Base-by-base conservation (phyloP, 2,113 vertebrate species). In the Panthera tigris region DNA sequence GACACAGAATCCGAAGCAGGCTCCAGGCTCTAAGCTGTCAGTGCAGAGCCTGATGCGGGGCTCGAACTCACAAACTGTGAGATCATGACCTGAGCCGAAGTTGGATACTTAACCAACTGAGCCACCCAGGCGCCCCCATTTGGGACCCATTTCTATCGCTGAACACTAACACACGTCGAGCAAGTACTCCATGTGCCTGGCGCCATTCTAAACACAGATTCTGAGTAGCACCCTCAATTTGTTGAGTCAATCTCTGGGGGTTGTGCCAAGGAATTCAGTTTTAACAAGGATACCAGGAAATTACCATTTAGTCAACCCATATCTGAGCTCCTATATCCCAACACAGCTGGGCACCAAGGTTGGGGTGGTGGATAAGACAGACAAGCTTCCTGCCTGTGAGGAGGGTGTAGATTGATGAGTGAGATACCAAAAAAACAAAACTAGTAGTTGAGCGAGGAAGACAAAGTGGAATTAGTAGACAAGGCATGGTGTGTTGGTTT, bases 221-320 rank as follows among this genome's bases (percentile, higher is more conserved):
- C 19, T 1, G 25, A 73, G 41, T 3, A 11, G 69, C 39, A 65
- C 6, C 36, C 48, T 12, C 7, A 15, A 10, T 29, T 21, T 55
- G 21, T n/a, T 41, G 48, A 57, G 16, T 45, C 48, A 15, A 4
- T 31, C 68, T 27, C 68, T n/a, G n/a, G 45, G n/a, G 29, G 11
- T 21, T 55, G 52, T 65, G 27, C 9, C 27, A 50, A 41, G 66
- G 18, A 83, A 39, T 16, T 41, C 36, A 9, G 0, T 52, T 65
- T 82, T 39, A 50, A 33, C 55, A 36, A 33, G 41, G 52, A 89
- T 27, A n/a, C 13, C 25, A 31, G 33, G 18, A 73, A 50, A 36
- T 39, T 12, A 39, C 0, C 1, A 25, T 25, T 31, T 23, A 4
- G 6, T 65, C 8, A 12, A 10, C 16, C 1, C 0, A 1, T 39